phyloP scores from a whole-genome alignment of 2,797 vertebrate species.

The Sebastes alutus region DNA sequence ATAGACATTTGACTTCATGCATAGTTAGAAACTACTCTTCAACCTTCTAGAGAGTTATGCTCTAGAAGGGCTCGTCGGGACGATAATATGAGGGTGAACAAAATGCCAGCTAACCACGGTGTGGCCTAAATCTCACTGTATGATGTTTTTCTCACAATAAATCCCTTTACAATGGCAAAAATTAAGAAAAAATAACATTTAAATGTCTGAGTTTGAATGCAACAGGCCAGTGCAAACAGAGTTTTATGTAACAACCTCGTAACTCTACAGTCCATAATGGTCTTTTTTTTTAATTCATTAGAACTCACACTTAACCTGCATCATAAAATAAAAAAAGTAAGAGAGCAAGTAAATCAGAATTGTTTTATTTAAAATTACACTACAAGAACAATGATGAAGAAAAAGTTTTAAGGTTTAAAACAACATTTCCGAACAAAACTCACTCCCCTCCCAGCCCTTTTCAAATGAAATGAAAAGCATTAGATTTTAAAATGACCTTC shows the following conservation, averaged over 20 bases:
- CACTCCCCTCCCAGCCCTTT: background rate
- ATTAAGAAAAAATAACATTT: conserved; percentile 18
- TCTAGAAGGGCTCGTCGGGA: background rate
- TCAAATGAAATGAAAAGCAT: conserved; percentile 48
- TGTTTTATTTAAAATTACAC: conserved; percentile 68
- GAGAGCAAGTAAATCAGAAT: conserved; percentile 26
- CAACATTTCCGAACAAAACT: conserved; percentile 17
- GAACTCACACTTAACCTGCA: background rate
- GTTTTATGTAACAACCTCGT: background rate
- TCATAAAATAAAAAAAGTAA: background rate
- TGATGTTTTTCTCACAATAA: conserved; percentile 8
- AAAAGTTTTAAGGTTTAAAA: conserved; percentile 22
- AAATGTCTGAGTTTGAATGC: conserved; percentile 27
- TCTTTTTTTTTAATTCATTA: background rate
- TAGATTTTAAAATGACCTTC: conserved; percentile 26
- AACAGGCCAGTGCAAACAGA: conserved; percentile 47
- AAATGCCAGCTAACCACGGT: conserved; percentile 21
- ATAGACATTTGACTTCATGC: background rate
- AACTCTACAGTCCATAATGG: background rate
- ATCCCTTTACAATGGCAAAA: conserved; percentile 47
- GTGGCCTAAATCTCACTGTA: background rate
- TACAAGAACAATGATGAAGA: conserved; percentile 37
- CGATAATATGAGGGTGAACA: conserved; percentile 18
- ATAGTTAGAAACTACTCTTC: background rate
- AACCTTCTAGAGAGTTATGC: background rate